These are phyloP conservation scores for Cryptoblepharus egeriae DNA, from an alignment of 2,797 vertebrate genomes.

Conservation along the genomic window DNA sequence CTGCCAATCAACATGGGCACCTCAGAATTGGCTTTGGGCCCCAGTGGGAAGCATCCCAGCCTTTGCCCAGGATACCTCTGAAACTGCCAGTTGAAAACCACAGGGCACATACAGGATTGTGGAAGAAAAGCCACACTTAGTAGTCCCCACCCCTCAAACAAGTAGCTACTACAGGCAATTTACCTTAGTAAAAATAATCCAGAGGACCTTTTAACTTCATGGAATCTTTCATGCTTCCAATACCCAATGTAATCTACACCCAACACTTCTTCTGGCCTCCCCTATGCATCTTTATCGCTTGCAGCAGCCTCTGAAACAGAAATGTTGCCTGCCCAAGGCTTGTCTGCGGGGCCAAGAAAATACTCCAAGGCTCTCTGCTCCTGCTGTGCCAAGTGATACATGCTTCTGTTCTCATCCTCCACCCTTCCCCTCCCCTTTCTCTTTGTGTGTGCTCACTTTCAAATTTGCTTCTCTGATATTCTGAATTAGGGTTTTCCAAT, in stretches of 20 bases:
- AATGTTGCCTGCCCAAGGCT: neutral
- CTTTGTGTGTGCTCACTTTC: neutral
- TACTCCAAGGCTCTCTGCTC: neutral
- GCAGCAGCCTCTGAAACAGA: conserved; percentile 1
- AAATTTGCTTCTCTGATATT: neutral
- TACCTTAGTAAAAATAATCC: conserved; percentile 1
- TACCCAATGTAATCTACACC: neutral
- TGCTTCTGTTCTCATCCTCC: conserved; percentile 7
- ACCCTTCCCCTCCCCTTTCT: conserved; percentile 1
- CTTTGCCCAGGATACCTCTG: neutral
- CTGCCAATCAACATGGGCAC: neutral
- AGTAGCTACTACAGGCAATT: neutral
- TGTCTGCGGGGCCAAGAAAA: neutral
- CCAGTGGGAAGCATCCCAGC: neutral
- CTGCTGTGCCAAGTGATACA: neutral
- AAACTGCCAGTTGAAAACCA: neutral
- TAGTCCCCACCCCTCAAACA: neutral
- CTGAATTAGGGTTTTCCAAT: neutral
- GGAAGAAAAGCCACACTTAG: neutral
- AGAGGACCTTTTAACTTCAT: neutral
- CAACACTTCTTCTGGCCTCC: neutral
- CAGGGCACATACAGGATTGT: neutral
- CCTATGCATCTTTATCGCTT: too few relatives aligned
- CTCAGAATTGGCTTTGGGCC: too few relatives aligned
- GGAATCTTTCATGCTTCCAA: neutral